Conservation (phyloP, 1,140 invertebrate genomes). For the Papilio aristodemus region DNA sequence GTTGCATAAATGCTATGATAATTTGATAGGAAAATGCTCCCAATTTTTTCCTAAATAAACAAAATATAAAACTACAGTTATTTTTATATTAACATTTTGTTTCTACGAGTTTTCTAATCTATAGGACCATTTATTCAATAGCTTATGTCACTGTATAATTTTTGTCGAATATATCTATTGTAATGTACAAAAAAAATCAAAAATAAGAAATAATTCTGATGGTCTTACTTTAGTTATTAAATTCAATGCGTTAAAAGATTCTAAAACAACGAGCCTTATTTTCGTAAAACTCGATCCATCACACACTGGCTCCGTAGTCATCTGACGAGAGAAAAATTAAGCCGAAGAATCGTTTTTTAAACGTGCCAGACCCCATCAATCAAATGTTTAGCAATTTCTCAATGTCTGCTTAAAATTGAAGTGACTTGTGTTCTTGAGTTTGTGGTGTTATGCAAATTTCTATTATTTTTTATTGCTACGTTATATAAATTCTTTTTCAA, state of each 20-base stretch:
- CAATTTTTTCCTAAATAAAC: too few relatives aligned
- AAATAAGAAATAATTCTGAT: too few relatives aligned
- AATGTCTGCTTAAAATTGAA: conserved; percentile 55
- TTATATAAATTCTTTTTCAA: not conserved
- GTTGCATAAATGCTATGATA: too few relatives aligned
- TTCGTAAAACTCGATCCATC: conserved; percentile 50
- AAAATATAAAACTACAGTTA: too few relatives aligned
- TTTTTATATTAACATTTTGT: too few relatives aligned
- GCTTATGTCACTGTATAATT: too few relatives aligned
- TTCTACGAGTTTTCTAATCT: too few relatives aligned
- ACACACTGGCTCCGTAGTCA: conserved; percentile 45
- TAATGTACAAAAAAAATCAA: too few relatives aligned
- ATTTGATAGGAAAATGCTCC: too few relatives aligned
- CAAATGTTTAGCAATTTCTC: conserved; percentile 64
- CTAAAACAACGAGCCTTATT: conserved; percentile 2
- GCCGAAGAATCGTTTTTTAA: conserved; percentile 63
- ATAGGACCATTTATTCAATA: too few relatives aligned
- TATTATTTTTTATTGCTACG: not conserved
- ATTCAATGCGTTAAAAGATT: conserved; percentile 15
- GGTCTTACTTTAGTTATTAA: not conserved
- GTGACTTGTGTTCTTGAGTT: conserved; percentile 17
- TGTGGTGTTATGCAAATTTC: conserved; percentile 1
- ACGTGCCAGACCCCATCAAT: conserved; percentile 56
- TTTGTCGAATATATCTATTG: too few relatives aligned
- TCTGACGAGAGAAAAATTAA: conserved; percentile 68